Base-by-base conservation (phyloP, 2,888 invertebrate species). In the Hypercompe scribonia region DNA sequence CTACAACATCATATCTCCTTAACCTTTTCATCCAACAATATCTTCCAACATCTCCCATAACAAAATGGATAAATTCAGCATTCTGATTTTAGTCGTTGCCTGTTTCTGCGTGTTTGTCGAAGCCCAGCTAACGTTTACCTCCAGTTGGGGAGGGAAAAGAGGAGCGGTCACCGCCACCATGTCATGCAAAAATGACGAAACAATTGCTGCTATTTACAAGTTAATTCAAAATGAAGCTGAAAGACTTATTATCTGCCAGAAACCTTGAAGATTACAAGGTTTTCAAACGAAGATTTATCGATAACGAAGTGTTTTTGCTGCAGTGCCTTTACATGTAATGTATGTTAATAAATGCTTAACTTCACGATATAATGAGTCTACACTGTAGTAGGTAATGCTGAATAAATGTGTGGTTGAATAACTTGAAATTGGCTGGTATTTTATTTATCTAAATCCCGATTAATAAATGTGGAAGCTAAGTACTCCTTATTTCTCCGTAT, bases 111-210 rank as follows among this genome's bases (percentile, higher is more conserved):
- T 92, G 24, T 78, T 86, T 39, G 84, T 88, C 24, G 89, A 93
- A 11, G 96, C 94, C 0, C 96, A 96, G 82, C 86, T 96, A 58
- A 96, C 96, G 13, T 96, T 96, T 86, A 96, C 96, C 0, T 96
- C 96, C 0, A 94, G 94, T 70, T 96, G 96, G 96, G 96, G 92
- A 0, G 89, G 94, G 63, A 95, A 95, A 78, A 91, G 96, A 64
- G 86, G 86, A 2, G 86, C 85, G 15, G 73, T 87, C 18, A 81
- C 88, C 18, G 88, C 74, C 0, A 75, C 90, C 0, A 76, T 91
- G 72, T 86, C 89, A 69, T 95, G 94, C 82, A 87, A 92, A 64
- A 94, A 88, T 71, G 94, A 94, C 21, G 94, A 94, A 21, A 89
- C 92, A 0, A 76, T 94, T 0, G 86, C 88, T 0, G 84, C 90